A percentile compares a stretch with the other conserved stretches of the same genome.
Evolutionary conservation across 2,888 invertebrate genomes (phyloP).

Genomic region (Drosophila leonis): DNA sequence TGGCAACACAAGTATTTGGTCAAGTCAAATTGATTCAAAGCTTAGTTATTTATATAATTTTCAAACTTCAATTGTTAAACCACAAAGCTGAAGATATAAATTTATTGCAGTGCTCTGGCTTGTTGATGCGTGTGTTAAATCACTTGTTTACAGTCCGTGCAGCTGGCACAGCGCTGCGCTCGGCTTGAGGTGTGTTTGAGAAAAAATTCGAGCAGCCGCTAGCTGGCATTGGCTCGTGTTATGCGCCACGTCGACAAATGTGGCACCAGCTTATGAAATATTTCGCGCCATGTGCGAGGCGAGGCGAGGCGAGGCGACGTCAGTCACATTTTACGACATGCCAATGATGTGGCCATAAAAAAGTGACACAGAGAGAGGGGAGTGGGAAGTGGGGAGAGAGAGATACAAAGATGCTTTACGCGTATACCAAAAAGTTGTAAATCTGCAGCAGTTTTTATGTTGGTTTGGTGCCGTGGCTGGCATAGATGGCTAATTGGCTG

Average conservation of each 20-base stretch:
- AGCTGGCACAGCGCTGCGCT: conserved; percentile 43
- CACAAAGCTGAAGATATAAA: background rate
- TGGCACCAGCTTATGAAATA: conserved; percentile 69
- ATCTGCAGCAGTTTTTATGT: conserved; percentile 24
- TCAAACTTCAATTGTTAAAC: background rate
- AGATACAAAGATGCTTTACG: background rate
- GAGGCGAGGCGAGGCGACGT: conserved; percentile 31
- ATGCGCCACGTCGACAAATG: conserved; percentile 69
- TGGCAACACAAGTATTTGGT: too few species aligned
- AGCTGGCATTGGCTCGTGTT: conserved; percentile 59
- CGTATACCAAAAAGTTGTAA: conserved; percentile 41
- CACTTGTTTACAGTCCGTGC: conserved; percentile 71
- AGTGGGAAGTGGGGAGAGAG: background rate
- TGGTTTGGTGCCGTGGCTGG: conserved; percentile 9
- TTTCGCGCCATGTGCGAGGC: conserved; percentile 57
- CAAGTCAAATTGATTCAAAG: background rate
- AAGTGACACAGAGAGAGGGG: conserved; percentile 15
- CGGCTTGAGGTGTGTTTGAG: conserved; percentile 15
- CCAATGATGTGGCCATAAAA: conserved; percentile 76
- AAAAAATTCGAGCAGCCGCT: conserved; percentile 50
- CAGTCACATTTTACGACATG: conserved; percentile 78
- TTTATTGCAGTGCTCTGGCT: conserved; percentile 21
- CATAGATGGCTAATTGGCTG: conserved; percentile 54
- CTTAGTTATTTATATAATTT: background rate
- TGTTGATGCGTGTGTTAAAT: conserved; percentile 12